A percentile compares a stretch with the other conserved stretches of the same genome.
phyloP scores from a whole-genome alignment of 2,113 vertebrate species.

The Lethenteron camtschaticum region DNA sequence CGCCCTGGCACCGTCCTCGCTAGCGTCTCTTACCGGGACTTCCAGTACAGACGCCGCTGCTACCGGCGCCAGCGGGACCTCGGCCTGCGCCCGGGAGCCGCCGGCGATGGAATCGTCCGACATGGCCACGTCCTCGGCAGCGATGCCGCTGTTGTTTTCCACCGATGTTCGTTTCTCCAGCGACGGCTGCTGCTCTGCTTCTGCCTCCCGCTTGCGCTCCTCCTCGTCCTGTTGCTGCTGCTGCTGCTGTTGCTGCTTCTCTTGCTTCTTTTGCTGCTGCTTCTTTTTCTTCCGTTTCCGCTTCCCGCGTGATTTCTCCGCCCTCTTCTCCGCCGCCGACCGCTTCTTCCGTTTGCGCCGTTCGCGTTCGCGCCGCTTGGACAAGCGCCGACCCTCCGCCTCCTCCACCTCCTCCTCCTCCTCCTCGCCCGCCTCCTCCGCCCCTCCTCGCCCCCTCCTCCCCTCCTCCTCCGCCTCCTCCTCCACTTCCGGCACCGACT shows the following conservation, averaged over 20 bases:
- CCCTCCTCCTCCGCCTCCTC: slow-evolving; percentile 61
- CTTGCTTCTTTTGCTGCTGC: slow-evolving; percentile 48
- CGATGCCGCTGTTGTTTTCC: too few relatives aligned
- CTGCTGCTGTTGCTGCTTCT: slow-evolving; percentile 10
- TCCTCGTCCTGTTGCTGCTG: too few relatives aligned
- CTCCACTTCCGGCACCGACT: slow-evolving; percentile 26
- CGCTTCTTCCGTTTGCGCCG: slow-evolving; percentile 15
- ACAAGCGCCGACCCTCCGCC: slow-evolving; percentile 39
- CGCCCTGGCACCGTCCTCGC: slow-evolving; percentile 15
- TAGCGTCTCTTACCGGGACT: slow-evolving; percentile 14
- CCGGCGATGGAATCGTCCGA: too few relatives aligned
- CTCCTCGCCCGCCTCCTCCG: slow-evolving; percentile 29
- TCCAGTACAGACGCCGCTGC: slow-evolving; percentile 13
- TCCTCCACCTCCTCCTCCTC: slow-evolving; percentile 37
- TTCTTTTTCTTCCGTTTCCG: slow-evolving; percentile 41
- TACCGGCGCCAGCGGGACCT: too few relatives aligned
- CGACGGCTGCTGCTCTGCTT: too few relatives aligned
- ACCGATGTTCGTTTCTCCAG: too few relatives aligned
- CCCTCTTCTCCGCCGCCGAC: slow-evolving; percentile 19
- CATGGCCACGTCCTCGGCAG: too few relatives aligned
- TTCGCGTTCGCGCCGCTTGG: slow-evolving; percentile 32
- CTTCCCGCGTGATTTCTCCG: slow-evolving; percentile 15
- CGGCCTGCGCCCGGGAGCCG: too few relatives aligned
- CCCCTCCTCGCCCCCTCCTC: slow-evolving; percentile 26
- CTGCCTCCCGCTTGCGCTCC: too few relatives aligned